These are phyloP conservation scores for Tyrophagus putrescentiae DNA, from an alignment of 1,140 invertebrate species.

Conservation along the genomic window DNA sequence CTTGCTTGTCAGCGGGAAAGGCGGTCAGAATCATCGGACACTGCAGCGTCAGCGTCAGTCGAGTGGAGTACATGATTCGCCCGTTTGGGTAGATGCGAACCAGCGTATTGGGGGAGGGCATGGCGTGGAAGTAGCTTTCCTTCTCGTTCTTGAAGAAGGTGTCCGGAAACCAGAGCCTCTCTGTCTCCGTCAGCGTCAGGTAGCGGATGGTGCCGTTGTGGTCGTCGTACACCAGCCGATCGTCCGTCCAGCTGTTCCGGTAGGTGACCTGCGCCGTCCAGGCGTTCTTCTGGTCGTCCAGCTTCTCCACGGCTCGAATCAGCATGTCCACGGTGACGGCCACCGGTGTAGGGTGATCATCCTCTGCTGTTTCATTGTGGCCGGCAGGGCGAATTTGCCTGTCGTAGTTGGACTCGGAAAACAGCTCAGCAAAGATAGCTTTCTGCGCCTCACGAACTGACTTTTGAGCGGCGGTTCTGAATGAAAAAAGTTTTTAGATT, in stretches of 20 bases:
- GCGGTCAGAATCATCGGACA: conserved; percentile 12
- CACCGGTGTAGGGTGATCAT: too few species aligned
- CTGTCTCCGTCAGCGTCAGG: neutral
- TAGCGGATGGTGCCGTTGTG: neutral
- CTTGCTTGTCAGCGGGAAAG: conserved; percentile 1
- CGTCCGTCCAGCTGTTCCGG: conserved; percentile 22
- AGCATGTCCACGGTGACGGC: too few species aligned
- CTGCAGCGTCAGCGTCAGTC: neutral
- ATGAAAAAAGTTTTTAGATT: too few species aligned
- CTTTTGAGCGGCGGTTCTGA: too few species aligned
- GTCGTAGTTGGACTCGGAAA: too few species aligned
- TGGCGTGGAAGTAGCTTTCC: neutral
- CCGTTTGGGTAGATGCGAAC: conserved; percentile 12
- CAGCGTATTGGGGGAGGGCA: neutral
- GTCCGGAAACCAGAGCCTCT: conserved; percentile 6
- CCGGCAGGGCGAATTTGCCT: too few species aligned
- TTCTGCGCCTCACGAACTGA: too few species aligned
- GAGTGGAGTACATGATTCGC: neutral
- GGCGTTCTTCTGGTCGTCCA: neutral
- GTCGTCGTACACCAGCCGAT: neutral
- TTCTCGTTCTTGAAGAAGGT: neutral
- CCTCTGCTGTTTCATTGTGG: too few species aligned
- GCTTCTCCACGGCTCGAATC: neutral
- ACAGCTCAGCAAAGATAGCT: too few species aligned
- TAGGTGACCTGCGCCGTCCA: conserved; percentile 20